phyloP scores from a whole-genome alignment of 2,888 invertebrate species.

The Nomada ferruginata region DNA sequence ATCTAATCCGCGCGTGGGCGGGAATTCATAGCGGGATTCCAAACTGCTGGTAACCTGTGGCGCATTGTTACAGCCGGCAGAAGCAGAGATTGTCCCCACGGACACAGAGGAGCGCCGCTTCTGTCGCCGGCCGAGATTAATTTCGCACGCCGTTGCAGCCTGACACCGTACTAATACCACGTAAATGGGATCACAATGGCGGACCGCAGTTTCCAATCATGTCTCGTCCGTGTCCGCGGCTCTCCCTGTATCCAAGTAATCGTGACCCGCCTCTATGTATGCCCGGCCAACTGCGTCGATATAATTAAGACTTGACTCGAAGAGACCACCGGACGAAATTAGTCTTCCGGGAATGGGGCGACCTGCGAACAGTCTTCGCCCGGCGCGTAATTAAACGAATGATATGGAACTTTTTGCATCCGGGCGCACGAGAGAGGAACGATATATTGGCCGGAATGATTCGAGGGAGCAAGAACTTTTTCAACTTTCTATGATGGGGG shows the following conservation, averaged over 20 bases:
- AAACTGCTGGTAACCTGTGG: conserved; percentile 68
- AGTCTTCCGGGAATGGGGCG: conserved; percentile 59
- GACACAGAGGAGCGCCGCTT: conserved; percentile 58
- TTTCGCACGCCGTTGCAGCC: conserved; percentile 77
- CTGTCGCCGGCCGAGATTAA: conserved; percentile 76
- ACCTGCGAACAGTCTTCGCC: background rate
- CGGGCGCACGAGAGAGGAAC: background rate
- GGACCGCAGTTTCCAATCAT: conserved; percentile 80
- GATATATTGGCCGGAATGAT: background rate
- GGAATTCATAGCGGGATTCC: conserved; percentile 66
- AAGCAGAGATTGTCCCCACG: conserved; percentile 67
- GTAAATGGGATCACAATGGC: conserved; percentile 82
- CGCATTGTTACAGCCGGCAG: conserved; percentile 67
- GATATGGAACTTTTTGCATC: conserved; percentile 12
- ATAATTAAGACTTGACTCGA: conserved; percentile 73
- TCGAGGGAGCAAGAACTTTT: no score
- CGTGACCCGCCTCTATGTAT: conserved; percentile 65
- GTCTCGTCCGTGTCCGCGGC: conserved; percentile 68
- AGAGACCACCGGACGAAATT: conserved; percentile 60
- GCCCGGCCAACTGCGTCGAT: conserved; percentile 69
- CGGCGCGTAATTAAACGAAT: conserved; percentile 31
- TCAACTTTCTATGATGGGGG: no score
- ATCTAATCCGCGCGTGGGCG: conserved; percentile 65
- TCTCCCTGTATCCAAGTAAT: conserved; percentile 71
- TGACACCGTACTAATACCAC: conserved; percentile 80